phyloP scores from a whole-genome alignment of 2,888 invertebrate genomes.

The Panzeria rudis region DNA sequence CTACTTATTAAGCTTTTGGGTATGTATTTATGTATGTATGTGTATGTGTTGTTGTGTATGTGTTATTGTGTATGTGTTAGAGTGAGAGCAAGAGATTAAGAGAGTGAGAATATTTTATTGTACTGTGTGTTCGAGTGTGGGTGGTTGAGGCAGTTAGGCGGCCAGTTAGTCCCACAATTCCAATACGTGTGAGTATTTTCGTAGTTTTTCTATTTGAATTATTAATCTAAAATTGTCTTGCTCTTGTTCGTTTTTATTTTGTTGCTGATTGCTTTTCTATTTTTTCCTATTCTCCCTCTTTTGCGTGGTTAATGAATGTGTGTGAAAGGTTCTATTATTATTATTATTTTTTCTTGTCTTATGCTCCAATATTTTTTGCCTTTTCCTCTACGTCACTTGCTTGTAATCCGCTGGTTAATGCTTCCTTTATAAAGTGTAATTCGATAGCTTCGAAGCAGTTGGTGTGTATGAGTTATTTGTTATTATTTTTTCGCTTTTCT shows the following conservation, averaged over 20 bases:
- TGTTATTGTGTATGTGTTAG: not conserved
- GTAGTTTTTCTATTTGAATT: constrained; percentile 41
- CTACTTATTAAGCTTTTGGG: constrained; percentile 62
- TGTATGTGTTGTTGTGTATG: not conserved
- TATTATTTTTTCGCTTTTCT: constrained; percentile 28
- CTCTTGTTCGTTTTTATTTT: constrained; percentile 34
- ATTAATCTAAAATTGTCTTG: constrained; percentile 41
- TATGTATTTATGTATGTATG: not conserved
- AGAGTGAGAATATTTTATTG: constrained; percentile 5
- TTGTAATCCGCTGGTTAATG: constrained; percentile 55
- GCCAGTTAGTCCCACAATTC: constrained; percentile 21
- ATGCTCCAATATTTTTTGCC: constrained; percentile 41
- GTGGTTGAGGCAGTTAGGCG: not conserved
- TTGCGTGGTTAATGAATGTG: constrained; percentile 10
- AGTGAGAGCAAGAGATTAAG: constrained; percentile 11
- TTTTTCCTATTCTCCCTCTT: not conserved
- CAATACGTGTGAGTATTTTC: constrained; percentile 47
- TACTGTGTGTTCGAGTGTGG: constrained; percentile 22
- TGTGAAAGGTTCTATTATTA: constrained; percentile 42
- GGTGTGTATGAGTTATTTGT: constrained; percentile 1
- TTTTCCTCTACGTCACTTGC: constrained; percentile 47
- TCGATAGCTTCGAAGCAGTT: constrained; percentile 35
- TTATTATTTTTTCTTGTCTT: constrained; percentile 14
- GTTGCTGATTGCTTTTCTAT: constrained; percentile 27
- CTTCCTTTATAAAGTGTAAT: constrained; percentile 52